These are phyloP conservation scores for Nyctereutes procyonoides DNA, from an alignment of 2,113 vertebrate species.

Conservation along the genomic window DNA sequence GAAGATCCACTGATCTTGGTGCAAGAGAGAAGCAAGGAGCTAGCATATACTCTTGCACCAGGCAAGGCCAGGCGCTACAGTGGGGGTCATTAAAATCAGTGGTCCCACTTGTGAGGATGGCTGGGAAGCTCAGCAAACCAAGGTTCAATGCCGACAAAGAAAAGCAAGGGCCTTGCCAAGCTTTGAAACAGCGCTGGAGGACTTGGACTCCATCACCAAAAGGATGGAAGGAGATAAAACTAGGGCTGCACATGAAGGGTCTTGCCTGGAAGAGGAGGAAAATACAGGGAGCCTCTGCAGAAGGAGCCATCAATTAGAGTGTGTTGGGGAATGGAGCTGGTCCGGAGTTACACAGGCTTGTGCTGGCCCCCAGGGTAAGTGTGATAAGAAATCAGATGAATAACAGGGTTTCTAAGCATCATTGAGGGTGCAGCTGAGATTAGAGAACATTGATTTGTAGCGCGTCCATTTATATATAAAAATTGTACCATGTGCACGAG, in stretches of 20 bases:
- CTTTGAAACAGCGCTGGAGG: not conserved
- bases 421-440: not conserved
- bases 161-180: not conserved
- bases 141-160: not conserved
- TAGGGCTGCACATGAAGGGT: not conserved
- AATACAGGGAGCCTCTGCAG: not conserved
- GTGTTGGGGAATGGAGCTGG: not conserved
- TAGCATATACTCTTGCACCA: fast-evolving
- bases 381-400: conserved; percentile 42
- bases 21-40: not conserved
- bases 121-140: not conserved
- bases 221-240: not conserved
- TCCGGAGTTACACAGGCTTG: not conserved
- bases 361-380: not conserved
- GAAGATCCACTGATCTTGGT: not conserved
- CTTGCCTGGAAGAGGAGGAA: not conserved
- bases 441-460: conserved; percentile 60
- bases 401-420: conserved; percentile 52
- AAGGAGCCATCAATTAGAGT: not conserved
- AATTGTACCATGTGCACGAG: conserved; percentile 61
- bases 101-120: not conserved
- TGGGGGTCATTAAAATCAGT: not conserved
- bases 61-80: not conserved
- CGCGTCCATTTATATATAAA: conserved; percentile 74
- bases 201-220: not conserved